Conservation (phyloP, 2,113 vertebrate genomes). For the Leucoraja erinaceus region DNA sequence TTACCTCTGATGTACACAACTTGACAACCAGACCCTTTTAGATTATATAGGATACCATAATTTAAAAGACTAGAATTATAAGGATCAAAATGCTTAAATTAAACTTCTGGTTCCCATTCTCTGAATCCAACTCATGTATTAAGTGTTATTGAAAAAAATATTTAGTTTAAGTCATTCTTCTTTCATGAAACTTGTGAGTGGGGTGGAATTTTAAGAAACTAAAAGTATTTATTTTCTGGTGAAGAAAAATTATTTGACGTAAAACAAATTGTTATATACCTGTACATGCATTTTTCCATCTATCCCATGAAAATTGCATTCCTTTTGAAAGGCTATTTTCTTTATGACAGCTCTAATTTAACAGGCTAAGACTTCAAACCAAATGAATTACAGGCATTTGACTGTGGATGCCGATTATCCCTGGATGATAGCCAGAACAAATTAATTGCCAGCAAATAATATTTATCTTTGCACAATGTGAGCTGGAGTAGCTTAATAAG, state of each 20-base stretch:
- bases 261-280: neutral
- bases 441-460: constrained; percentile 34
- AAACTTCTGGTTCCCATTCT: neutral
- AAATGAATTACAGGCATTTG: constrained; percentile 6
- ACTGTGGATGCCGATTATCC: neutral
- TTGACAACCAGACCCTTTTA: neutral
- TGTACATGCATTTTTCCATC: neutral
- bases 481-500: constrained; percentile 2
- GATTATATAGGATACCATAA: neutral
- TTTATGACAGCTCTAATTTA: neutral
- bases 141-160: neutral
- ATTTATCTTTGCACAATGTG: constrained; percentile 23
- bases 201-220: neutral
- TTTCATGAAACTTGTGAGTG: neutral
- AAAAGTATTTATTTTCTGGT: neutral
- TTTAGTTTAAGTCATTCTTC: neutral
- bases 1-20: neutral
- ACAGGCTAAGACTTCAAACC: neutral
- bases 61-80: neutral
- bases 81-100: neutral
- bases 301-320: neutral
- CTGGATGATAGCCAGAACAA: neutral
- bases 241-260: neutral
- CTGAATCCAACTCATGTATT: neutral
- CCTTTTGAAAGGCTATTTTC: neutral